Percentiles rank a stretch among this genome's conserved stretches.
These are phyloP conservation scores for Chrysocyon brachyurus DNA, from an alignment of 2,797 vertebrate species.

Conservation along the genomic window DNA sequence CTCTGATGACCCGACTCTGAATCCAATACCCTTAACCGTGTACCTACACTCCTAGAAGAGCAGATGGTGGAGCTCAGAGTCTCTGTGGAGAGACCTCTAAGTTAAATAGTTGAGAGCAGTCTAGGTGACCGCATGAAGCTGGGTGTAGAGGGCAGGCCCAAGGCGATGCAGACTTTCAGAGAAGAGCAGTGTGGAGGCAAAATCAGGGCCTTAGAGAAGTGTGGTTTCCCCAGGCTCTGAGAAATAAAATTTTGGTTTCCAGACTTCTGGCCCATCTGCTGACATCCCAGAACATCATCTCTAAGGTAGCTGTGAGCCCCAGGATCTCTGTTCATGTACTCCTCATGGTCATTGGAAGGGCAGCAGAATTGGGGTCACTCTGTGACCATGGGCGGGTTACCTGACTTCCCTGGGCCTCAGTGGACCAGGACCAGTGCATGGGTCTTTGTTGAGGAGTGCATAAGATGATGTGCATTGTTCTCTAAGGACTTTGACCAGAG, in stretches of 20 bases:
- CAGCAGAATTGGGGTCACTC: too few relatives aligned
- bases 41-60: too few relatives aligned
- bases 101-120: rapidly evolving
- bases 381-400: not conserved
- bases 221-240: not conserved
- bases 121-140: rapidly evolving
- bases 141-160: not conserved
- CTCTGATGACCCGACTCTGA: not conserved
- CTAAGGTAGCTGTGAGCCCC: not conserved
- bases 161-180: rapidly evolving
- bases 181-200: not conserved
- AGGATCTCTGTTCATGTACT: rapidly evolving
- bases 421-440: not conserved
- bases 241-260: not conserved
- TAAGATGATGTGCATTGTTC: rapidly evolving
- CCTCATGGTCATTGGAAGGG: rapidly evolving
- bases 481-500: not conserved
- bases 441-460: not conserved
- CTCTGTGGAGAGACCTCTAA: not conserved
- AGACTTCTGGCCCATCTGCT: not conserved
- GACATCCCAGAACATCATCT: not conserved
- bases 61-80: not conserved
- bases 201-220: not conserved
- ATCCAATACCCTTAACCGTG: not conserved
- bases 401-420: not conserved